These are phyloP conservation scores for Myrmecobius fasciatus DNA, from an alignment of 2,113 vertebrate species.

Conservation along the genomic window DNA sequence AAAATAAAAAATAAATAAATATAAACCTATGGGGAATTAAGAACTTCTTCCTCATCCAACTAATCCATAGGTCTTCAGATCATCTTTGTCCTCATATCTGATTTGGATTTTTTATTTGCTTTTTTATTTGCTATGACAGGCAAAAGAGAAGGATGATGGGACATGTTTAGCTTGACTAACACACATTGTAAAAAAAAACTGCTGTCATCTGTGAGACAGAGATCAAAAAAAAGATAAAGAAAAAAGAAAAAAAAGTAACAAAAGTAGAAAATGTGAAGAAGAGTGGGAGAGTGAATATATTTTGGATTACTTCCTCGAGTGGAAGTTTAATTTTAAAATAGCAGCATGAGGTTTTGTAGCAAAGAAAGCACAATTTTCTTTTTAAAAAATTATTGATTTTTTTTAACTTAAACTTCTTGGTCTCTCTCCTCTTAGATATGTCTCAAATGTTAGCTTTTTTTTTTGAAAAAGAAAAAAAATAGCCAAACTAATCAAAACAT, in stretches of 20 bases:
- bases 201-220: not conserved
- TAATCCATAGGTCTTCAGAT: not conserved
- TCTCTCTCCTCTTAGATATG: not conserved
- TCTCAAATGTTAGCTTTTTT: not conserved
- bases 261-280: conserved; percentile 17
- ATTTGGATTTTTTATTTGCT: not conserved
- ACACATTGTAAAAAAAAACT: not conserved
- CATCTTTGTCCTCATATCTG: not conserved
- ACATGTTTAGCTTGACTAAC: not conserved
- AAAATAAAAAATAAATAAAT: no score
- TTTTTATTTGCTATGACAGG: not conserved
- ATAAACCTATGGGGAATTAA: not conserved
- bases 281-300: conserved; percentile 14
- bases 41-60: not conserved
- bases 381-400: conserved; percentile 32
- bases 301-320: not conserved
- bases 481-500: not conserved
- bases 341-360: not conserved
- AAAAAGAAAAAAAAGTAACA: not conserved
- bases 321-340: conserved; percentile 2
- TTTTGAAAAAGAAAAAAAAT: not conserved
- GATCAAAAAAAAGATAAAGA: rapidly evolving
- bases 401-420: not conserved
- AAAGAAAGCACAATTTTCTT: conserved; percentile 12
- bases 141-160: not conserved